Evolutionary conservation across 2,797 vertebrate species (phyloP).

Genomic region (Sebastes vulpes): DNA sequence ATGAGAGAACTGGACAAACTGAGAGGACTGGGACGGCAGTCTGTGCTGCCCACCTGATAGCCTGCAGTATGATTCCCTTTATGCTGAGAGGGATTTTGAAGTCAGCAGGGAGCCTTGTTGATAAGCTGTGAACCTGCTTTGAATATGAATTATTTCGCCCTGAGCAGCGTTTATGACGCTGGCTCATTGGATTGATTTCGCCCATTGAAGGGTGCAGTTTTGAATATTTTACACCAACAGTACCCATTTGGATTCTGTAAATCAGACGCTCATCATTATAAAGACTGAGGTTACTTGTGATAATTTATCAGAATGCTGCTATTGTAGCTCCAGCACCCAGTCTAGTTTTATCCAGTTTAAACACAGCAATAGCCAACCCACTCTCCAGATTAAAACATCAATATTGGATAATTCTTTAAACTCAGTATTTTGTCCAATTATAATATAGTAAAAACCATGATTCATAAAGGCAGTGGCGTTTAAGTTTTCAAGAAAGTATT

Average conservation of each 20-base stretch:
- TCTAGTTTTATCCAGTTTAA: not conserved
- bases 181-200: conserved; percentile 43
- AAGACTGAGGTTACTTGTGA: not conserved
- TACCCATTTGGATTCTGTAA: conserved; percentile 20
- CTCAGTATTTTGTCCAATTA: not conserved
- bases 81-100: conserved; percentile 76
- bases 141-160: conserved; percentile 76
- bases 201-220: conserved; percentile 19
- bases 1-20: conserved; percentile 22
- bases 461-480: not conserved
- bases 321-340: not conserved
- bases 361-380: not conserved
- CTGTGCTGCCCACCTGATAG: conserved; percentile 42
- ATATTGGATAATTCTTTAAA: not conserved
- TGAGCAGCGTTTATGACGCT: conserved; percentile 19
- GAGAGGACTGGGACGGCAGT: conserved; percentile 23
- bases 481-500: not conserved
- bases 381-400: not conserved
- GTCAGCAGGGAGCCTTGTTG: conserved; percentile 72
- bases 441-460: not conserved
- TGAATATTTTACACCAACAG: conserved; percentile 51
- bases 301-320: not conserved
- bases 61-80: conserved; percentile 62
- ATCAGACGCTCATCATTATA: conserved; percentile 29
- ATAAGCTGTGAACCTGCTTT: conserved; percentile 68